A percentile compares a stretch with the other conserved stretches of the same genome.
These are phyloP conservation scores for Agriotes lineatus DNA, from an alignment of 2,888 invertebrate genomes.

Conservation along the genomic window DNA sequence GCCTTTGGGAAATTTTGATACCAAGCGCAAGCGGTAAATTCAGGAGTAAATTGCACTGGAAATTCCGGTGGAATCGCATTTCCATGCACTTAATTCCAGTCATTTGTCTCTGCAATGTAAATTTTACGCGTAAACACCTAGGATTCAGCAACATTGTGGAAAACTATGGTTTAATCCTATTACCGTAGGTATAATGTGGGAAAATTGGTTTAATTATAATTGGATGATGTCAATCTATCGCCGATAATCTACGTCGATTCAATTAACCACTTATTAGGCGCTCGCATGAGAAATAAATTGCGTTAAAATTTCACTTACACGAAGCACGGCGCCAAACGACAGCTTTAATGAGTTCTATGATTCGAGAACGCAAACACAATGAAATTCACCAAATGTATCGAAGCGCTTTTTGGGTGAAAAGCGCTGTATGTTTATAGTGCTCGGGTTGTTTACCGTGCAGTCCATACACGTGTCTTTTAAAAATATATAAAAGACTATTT, in stretches of 20 bases:
- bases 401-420: slow-evolving; percentile 22
- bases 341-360: too few relatives aligned
- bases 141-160: too few relatives aligned
- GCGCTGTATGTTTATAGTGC: slow-evolving; percentile 25
- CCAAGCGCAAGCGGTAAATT: too few relatives aligned
- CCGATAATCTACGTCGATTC: background rate
- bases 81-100: too few relatives aligned
- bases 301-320: background rate
- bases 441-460: slow-evolving; percentile 29
- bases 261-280: slow-evolving; percentile 1
- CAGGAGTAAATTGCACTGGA: too few relatives aligned
- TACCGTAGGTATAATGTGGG: background rate
- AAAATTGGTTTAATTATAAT: slow-evolving; percentile 14
- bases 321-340: too few relatives aligned
- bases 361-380: background rate
- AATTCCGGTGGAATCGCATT: too few relatives aligned
- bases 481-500: slow-evolving; percentile 33
- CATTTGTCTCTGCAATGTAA: too few relatives aligned
- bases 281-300: background rate
- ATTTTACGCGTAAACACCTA: too few relatives aligned
- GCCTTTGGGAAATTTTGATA: too few relatives aligned
- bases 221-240: background rate
- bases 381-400: slow-evolving; percentile 20
- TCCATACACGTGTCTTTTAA: slow-evolving; percentile 36
- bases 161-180: background rate